Conservation (phyloP, 2,888 invertebrate genomes). For the Cataglyphis cursor region DNA sequence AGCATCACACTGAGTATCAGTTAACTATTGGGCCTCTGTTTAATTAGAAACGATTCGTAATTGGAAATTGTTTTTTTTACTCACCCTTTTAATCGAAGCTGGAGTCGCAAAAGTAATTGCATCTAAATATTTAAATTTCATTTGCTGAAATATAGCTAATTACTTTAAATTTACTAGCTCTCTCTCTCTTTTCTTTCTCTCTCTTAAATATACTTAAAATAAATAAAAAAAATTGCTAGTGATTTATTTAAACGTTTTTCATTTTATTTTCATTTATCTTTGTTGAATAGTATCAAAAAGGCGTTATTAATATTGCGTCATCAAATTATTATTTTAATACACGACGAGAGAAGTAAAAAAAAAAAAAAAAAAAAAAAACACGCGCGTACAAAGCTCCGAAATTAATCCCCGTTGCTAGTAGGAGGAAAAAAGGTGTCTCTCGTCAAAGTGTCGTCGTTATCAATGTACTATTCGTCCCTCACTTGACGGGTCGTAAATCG, state of each 20-base stretch:
- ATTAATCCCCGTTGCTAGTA: constrained; percentile 65
- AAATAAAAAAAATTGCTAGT: background rate
- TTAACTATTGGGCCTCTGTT: background rate
- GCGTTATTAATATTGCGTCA: background rate
- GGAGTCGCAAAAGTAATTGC: background rate
- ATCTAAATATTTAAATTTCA: background rate
- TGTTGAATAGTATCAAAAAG: background rate
- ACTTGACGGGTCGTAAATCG: constrained; percentile 74
- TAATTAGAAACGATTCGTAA: background rate
- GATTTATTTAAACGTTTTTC: background rate
- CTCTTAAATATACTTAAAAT: background rate
- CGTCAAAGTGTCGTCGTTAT: constrained; percentile 77
- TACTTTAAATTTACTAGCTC: background rate
- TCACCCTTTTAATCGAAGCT: background rate
- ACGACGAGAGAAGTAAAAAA: background rate
- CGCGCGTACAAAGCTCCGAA: constrained; percentile 22
- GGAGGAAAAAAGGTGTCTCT: constrained; percentile 52
- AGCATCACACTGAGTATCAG: no score
- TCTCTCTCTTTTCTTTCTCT: no score
- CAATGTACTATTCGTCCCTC: constrained; percentile 75
- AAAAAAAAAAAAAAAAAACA: background rate
- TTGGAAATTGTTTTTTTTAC: background rate
- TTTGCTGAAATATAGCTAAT: background rate
- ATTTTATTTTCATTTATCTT: background rate
- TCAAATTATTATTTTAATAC: constrained; percentile 27